Evolutionary conservation across 2,888 invertebrate genomes (phyloP), one percentile per base, ranked within the genome.

Genomic region (Brachycybe producta): DNA sequence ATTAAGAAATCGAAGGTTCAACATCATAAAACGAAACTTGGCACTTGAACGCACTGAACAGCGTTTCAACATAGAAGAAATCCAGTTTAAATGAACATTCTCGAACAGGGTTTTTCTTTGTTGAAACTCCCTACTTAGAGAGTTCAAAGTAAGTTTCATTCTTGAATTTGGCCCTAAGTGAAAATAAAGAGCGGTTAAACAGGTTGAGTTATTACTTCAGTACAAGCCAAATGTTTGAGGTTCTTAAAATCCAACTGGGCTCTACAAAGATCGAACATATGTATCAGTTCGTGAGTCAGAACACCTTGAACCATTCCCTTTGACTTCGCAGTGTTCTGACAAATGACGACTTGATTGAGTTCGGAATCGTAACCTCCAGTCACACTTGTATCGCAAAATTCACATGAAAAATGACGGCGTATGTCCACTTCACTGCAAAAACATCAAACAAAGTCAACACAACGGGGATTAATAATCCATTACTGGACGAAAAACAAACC

Each of bases 241-340:
- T 94, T 87, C 59, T 77, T 81, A 60, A 91, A 87, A 67, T 95
- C 84, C 50, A 92, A 64, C 41, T 94, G 77, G 57, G 90, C 84
- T 38, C 80, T 76, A 65, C 95, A 95, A 64, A 79, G 84, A 67
- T 95, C 95, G 63, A 90, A 94, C 86, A 94, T 92, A 65, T 95
- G 95, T 41, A 94, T 82, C 76, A 95, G 77, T 68, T 95, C 95
- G 61, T 95, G 95, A 0, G 82, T 78, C 36, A 95, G 65, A 1
- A 90, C 83, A 21, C 81, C 82, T 64, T 84, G 83, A 0, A 87
- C 77, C 65, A 80, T 73, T 11, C 78, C 77, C 62, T 79, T 73
- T 24, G 71, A 73, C 19, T 67, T 74, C 0, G 82, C 80, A 50
- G 79, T 80, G 67, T 94, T 94, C 64, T 92, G 86, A 60, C 94